Evolutionary conservation across 2,797 vertebrate species (phyloP).

Genomic region (Micropoecilia bifurca): DNA sequence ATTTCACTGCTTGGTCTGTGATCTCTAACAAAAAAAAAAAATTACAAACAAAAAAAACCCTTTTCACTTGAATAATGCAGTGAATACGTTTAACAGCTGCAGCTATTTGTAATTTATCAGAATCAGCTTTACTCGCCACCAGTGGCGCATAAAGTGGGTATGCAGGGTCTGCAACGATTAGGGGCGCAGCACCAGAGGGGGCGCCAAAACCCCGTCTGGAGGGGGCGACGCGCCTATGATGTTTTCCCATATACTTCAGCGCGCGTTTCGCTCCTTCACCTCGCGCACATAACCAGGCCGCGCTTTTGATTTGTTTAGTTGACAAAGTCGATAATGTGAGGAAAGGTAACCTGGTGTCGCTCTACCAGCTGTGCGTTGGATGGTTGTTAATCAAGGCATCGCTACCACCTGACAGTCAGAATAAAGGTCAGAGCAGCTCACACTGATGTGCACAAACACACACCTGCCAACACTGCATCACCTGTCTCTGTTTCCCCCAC

Average conservation of each 20-base stretch:
- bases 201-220: too few relatives aligned
- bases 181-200: too few relatives aligned
- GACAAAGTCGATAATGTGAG: neutral
- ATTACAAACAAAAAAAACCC: too few relatives aligned
- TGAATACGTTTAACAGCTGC: neutral
- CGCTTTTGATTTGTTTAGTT: neutral
- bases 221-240: too few relatives aligned
- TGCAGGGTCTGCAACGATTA: too few relatives aligned
- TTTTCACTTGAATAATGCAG: neutral
- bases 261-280: too few relatives aligned
- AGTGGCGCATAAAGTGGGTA: too few relatives aligned
- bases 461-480: slow-evolving; percentile 17
- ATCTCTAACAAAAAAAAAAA: neutral
- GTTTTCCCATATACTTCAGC: too few relatives aligned
- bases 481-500: slow-evolving; percentile 23
- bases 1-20: neutral
- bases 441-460: slow-evolving; percentile 17
- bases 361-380: slow-evolving; percentile 19
- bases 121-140: neutral
- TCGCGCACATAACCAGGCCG: too few relatives aligned
- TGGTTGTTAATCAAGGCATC: slow-evolving; percentile 40
- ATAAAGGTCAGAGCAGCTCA: slow-evolving; percentile 53
- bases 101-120: neutral
- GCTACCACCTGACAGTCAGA: slow-evolving; percentile 40
- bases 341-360: neutral